These are phyloP conservation scores for Troglohyphantes excavatus DNA, from an alignment of 2,888 invertebrate genomes.

Conservation along the genomic window DNA sequence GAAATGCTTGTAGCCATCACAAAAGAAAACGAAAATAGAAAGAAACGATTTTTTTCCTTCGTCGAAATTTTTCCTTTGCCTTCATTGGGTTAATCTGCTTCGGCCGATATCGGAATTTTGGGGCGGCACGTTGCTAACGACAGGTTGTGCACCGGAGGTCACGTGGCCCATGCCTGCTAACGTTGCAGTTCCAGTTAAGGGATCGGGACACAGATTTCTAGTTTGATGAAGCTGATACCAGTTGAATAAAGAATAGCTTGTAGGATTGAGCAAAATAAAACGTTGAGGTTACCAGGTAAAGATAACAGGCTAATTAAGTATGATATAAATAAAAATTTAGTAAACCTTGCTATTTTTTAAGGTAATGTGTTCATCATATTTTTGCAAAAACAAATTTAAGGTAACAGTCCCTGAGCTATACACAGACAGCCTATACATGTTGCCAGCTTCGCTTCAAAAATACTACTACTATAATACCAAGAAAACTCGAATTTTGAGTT, in stretches of 20 bases:
- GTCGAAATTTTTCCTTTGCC: conserved; percentile 18
- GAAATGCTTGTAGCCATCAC: not conserved
- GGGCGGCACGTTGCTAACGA: conserved; percentile 64
- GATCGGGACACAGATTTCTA: not conserved
- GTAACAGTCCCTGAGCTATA: no score
- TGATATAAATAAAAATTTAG: no score
- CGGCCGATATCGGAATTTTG: conserved; percentile 72
- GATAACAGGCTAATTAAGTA: no score
- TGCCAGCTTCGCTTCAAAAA: no score
- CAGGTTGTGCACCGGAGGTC: conserved; percentile 59
- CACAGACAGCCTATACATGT: no score
- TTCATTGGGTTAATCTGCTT: conserved; percentile 59
- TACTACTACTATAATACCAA: no score
- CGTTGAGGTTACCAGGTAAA: no score
- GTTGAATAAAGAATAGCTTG: not conserved
- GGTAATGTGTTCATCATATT: no score
- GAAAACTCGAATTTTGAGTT: no score
- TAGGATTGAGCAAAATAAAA: no score
- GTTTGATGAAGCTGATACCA: not conserved
- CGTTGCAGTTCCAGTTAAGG: not conserved
- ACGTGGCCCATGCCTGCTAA: conserved; percentile 31
- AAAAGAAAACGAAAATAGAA: conserved; percentile 12
- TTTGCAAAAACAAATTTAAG: no score
- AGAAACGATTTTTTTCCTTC: conserved; percentile 24
- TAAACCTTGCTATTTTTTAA: no score